Conservation (phyloP, 2,888 invertebrate genomes). For the Aspidiotus destructor region DNA sequence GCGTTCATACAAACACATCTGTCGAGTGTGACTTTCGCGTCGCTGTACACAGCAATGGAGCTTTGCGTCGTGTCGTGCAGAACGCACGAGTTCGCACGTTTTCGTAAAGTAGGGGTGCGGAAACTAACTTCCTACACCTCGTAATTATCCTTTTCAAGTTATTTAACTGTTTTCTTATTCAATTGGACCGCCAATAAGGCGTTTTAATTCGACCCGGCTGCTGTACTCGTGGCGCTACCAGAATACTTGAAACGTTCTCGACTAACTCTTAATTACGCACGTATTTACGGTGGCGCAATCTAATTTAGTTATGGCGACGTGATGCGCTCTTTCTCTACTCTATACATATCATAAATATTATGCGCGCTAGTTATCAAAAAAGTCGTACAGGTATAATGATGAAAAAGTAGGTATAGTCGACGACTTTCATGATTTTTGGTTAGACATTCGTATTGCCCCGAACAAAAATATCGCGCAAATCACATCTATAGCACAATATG, state of each 20-base stretch:
- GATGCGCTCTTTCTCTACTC: neutral
- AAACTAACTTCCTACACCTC: constrained; percentile 26
- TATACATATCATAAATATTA: no score
- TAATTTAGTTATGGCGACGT: neutral
- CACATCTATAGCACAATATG: no score
- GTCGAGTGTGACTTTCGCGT: no score
- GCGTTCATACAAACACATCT: no score
- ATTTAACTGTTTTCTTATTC: constrained; percentile 32
- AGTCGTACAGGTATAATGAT: neutral
- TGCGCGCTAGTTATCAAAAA: no score
- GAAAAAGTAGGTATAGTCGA: neutral
- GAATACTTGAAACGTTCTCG: constrained; percentile 26
- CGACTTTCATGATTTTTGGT: no score
- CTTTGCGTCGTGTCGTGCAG: no score
- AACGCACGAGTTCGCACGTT: no score
- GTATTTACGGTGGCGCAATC: constrained; percentile 12
- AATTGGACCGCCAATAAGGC: constrained; percentile 30
- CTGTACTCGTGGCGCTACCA: constrained; percentile 20
- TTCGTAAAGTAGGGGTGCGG: constrained; percentile 6
- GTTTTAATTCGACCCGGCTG: constrained; percentile 26
- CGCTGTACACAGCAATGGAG: no score
- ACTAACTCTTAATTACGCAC: constrained; percentile 15
- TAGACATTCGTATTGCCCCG: no score
- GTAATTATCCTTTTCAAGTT: constrained; percentile 32
- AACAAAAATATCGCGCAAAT: no score